Evolutionary conservation across 2,888 invertebrate genomes (phyloP), one percentile per base, ranked within the genome.

Genomic region (Caenorhabditis plicata): DNA sequence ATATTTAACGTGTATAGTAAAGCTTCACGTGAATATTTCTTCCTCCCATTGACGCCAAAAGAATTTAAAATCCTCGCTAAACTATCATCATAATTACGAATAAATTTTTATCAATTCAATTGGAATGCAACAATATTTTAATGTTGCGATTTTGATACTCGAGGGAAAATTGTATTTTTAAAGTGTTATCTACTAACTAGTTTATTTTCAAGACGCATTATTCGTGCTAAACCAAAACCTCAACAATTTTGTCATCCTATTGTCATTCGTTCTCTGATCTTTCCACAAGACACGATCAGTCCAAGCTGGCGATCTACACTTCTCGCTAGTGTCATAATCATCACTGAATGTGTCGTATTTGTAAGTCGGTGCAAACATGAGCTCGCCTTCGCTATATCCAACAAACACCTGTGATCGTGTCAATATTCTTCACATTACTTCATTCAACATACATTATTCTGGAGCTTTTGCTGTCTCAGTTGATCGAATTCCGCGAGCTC

Each of bases 301-400:
- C 94, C 94, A 98, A 4, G 98, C 96, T 0, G 98, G 98, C 1
- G 61, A 56, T 25, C 69, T 63, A 44, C 69, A 69, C 83, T 98
- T 98, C 82, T 99, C 98, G 81, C 95, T 95, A 0, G 98, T 96
- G 82, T 98, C 98, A 81, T 95, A 98, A 83, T 96, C 95, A 82
- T 96, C 93, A 76, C 93, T 94, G 82, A 96, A 96, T 50, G 95
- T 85, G 84, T 98, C 98, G 81, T 98, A 98, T 82, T 98, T 99
- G 83, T 98, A 98, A 0, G 98, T 98, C 0, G 98, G 98, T 13
- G 90, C 87, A 82, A 98, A 98, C 38, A 86, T 87, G 27, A 95
- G 88, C 46, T 88, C 88, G 0, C 93, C 96, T 85, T 99, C 98
- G 48, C 88, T 86, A 81, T 92, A 98, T 77, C 91, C 91, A 80